A percentile compares a stretch with the other conserved stretches of the same genome.
Conservation (phyloP, 1,140 invertebrate species). For the Drosophila erecta region DNA sequence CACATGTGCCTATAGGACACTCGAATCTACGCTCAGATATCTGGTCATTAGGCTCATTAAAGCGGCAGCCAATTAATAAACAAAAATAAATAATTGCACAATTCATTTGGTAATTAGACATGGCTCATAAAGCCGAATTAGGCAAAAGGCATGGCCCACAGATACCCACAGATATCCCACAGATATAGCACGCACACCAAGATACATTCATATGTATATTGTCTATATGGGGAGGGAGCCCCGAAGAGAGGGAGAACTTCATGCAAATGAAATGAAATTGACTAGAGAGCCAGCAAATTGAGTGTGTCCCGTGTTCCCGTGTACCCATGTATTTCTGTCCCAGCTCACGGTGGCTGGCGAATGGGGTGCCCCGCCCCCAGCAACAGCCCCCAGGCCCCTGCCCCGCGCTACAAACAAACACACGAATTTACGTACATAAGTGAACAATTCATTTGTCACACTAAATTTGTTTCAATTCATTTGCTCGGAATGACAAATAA, state of each 20-base stretch:
- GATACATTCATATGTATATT: background rate
- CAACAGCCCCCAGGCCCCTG: constrained; percentile 5
- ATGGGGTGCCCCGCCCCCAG: background rate
- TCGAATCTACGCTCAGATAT: constrained; percentile 14
- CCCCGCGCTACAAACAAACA: constrained; percentile 3
- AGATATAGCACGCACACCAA: constrained; percentile 22
- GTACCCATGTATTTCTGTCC: constrained; percentile 26
- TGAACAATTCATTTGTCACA: constrained; percentile 84
- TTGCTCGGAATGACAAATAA: constrained; percentile 84
- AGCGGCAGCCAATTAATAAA: constrained; percentile 78
- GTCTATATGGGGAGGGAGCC: constrained; percentile 4
- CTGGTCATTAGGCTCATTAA: constrained; percentile 71
- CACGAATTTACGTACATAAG: constrained; percentile 17
- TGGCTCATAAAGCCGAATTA: constrained; percentile 82
- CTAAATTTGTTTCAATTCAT: constrained; percentile 84
- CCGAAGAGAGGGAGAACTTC: constrained; percentile 38
- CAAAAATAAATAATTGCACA: constrained; percentile 84
- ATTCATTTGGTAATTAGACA: constrained; percentile 84
- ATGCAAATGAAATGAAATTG: constrained; percentile 83
- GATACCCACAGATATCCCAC: constrained; percentile 35
- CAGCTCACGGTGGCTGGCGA: constrained; percentile 23
- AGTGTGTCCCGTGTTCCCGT: constrained; percentile 54
- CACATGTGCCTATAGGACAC: constrained; percentile 19
- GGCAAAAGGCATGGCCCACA: constrained; percentile 63
- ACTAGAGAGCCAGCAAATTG: constrained; percentile 75